These are phyloP conservation scores for Acanthochromis polyacanthus DNA, from an alignment of 2,113 vertebrate species.

Conservation along the genomic window DNA sequence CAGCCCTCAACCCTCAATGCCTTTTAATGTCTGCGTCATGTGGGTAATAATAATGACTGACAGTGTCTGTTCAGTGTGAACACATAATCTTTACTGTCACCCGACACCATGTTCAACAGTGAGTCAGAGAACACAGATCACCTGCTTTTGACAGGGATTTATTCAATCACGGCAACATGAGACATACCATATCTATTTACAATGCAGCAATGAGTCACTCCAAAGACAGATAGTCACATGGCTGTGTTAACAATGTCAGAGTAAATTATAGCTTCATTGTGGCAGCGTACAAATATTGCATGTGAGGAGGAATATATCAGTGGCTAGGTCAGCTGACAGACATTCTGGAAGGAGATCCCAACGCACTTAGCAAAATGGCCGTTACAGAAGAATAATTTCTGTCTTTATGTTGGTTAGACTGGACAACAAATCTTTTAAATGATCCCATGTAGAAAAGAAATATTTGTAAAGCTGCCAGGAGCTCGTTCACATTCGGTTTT, in stretches of 20 bases:
- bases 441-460: too few species aligned
- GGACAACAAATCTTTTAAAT: too few species aligned
- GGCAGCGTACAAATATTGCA: too few species aligned
- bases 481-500: too few species aligned
- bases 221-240: constrained; percentile 31
- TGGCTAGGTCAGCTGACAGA: too few species aligned
- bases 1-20: constrained; percentile 22
- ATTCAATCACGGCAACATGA: constrained; percentile 39
- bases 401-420: too few species aligned
- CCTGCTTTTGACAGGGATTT: constrained; percentile 45
- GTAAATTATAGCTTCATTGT: constrained; percentile 14
- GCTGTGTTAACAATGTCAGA: constrained; percentile 15
- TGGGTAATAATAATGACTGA: constrained; percentile 54
- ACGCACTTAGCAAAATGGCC: too few species aligned
- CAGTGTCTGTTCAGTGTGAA: constrained; percentile 37
- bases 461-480: too few species aligned
- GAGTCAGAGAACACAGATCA: constrained; percentile 55
- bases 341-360: too few species aligned
- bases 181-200: constrained; percentile 52
- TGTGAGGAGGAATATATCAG: too few species aligned
- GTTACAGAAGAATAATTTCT: too few species aligned
- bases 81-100: constrained; percentile 60
- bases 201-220: constrained; percentile 46
- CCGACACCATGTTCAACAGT: constrained; percentile 41
- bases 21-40: constrained; percentile 42